phyloP scores from a whole-genome alignment of 2,797 vertebrate species.

The Bovichtus variegatus region DNA sequence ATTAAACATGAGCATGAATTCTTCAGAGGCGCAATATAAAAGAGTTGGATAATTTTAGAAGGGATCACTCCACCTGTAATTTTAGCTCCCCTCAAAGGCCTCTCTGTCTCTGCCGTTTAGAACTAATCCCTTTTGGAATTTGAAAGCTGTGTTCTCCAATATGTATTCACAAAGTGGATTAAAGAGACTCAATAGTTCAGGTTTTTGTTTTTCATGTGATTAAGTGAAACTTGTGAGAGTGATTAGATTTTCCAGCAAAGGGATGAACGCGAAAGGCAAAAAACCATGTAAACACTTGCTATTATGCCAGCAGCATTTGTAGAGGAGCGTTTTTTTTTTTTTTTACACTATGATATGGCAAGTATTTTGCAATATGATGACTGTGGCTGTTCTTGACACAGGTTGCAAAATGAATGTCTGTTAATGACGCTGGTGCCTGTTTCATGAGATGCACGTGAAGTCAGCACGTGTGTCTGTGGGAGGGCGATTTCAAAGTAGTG shows the following conservation, averaged over 20 bases:
- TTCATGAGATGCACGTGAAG: slow-evolving; percentile 22
- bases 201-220: slow-evolving; percentile 77
- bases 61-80: slow-evolving; percentile 89
- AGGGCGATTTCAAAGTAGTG: slow-evolving; percentile 24
- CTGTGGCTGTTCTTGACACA: slow-evolving; percentile 43
- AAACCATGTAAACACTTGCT: slow-evolving; percentile 59
- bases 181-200: slow-evolving; percentile 73
- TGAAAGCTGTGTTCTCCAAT: slow-evolving; percentile 80
- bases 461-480: slow-evolving; percentile 59
- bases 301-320: slow-evolving; percentile 45
- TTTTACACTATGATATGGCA: slow-evolving; percentile 39
- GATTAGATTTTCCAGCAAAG: slow-evolving; percentile 73
- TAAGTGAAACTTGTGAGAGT: slow-evolving; percentile 76
- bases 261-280: slow-evolving; percentile 50
- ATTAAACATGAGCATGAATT: slow-evolving; percentile 91
- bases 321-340: slow-evolving; percentile 31
- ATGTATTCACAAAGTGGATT: slow-evolving; percentile 82
- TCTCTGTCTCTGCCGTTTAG: slow-evolving; percentile 81
- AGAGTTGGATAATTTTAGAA: slow-evolving; percentile 91
- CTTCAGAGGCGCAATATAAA: slow-evolving; percentile 87
- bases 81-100: slow-evolving; percentile 85
- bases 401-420: slow-evolving; percentile 37
- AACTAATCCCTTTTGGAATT: slow-evolving; percentile 80
- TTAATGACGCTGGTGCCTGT: slow-evolving; percentile 26
- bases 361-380: slow-evolving; percentile 38